Evolutionary conservation across 1,140 invertebrate genomes (phyloP), one percentile per base, ranked within the genome.

Genomic region (Ips typographus): DNA sequence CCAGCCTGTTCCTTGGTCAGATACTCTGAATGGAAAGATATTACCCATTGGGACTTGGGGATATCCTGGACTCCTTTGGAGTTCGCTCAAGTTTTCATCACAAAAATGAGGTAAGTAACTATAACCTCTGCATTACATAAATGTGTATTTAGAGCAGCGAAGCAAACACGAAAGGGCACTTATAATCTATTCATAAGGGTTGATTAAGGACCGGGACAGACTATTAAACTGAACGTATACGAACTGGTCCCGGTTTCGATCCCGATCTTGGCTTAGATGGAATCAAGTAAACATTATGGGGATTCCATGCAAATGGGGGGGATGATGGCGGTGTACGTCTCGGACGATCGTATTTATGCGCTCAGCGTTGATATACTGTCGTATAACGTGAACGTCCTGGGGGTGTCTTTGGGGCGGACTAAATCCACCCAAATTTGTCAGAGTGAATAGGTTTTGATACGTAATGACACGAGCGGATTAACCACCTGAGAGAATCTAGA

Each of bases 1-100:
- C 80, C 80, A 6, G 74, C 79, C 52, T 82, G 81, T 61, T 77
- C 78, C 38, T 70, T 80, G 38, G 78, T 82, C 68, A 82, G 81
- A 72, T 82, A 82, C 71, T 72, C 76, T 22, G 76, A 77, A 7
- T 82, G 80, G 80, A 74, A 74, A 51, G 80, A 81, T 37, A 70
- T 82, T 8, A 74, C 70, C 6, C 66, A 77, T 8, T 70, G 77
- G 5, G 80, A 82, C 70, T 71, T 82, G 38, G 80, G 79, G 3
- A 70, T 81, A 55, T 61, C 69, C 39, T 81, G 77, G 79, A 75
- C 77, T 6, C 75, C 75, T 5, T 71, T 82, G n/a, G 81, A 82
- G 43, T 75, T 82, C 41, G 79, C 80, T 8, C 81, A 79, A 8
- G 73, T 78, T 53, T 81, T 82, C 73, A 78, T 82, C 65, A 75